phyloP scores from a whole-genome alignment of 1,140 invertebrate genomes.

The Drosophila aff. region DNA sequence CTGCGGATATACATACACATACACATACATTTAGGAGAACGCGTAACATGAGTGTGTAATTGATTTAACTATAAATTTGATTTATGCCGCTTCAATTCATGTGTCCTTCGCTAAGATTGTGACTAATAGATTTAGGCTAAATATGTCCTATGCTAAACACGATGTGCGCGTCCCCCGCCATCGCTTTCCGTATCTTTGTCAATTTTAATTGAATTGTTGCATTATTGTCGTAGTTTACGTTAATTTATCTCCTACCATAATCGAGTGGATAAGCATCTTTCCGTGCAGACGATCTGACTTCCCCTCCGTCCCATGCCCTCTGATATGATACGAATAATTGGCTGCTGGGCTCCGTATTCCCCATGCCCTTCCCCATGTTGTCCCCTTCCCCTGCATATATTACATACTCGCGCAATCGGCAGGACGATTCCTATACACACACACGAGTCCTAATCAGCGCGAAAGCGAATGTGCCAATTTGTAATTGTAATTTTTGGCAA shows the following conservation, averaged over 20 bases:
- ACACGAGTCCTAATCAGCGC: slow-evolving; percentile 53
- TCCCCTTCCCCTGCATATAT: slow-evolving; percentile 9
- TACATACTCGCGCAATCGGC: slow-evolving; percentile 24
- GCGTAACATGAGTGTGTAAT: slow-evolving; percentile 40
- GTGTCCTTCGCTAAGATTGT: slow-evolving; percentile 54
- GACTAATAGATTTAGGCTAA: slow-evolving; percentile 60
- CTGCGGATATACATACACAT: slow-evolving; percentile 28
- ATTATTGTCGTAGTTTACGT: slow-evolving; percentile 85
- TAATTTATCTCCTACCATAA: slow-evolving; percentile 69
- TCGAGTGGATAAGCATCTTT: slow-evolving; percentile 51
- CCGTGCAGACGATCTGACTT: slow-evolving; percentile 28
- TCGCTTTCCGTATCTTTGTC: slow-evolving; percentile 39
- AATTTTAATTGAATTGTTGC: slow-evolving; percentile 80
- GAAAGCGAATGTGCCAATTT: slow-evolving; percentile 63
- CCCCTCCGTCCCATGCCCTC: slow-evolving; percentile 1
- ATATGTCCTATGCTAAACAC: slow-evolving; percentile 34
- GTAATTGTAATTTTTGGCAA: slow-evolving; percentile 73
- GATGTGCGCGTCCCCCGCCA: slow-evolving; percentile 24
- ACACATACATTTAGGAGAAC: slow-evolving; percentile 33
- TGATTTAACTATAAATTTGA: slow-evolving; percentile 71
- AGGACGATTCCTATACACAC: slow-evolving; percentile 29
- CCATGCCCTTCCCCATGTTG: not conserved
- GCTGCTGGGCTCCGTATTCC: slow-evolving; percentile 15
- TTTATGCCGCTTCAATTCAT: slow-evolving; percentile 52
- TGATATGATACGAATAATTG: slow-evolving; percentile 60